Evolutionary conservation across 2,888 invertebrate species (phyloP), one percentile per base, ranked within the genome.

Genomic region (Diarsia brunnea): DNA sequence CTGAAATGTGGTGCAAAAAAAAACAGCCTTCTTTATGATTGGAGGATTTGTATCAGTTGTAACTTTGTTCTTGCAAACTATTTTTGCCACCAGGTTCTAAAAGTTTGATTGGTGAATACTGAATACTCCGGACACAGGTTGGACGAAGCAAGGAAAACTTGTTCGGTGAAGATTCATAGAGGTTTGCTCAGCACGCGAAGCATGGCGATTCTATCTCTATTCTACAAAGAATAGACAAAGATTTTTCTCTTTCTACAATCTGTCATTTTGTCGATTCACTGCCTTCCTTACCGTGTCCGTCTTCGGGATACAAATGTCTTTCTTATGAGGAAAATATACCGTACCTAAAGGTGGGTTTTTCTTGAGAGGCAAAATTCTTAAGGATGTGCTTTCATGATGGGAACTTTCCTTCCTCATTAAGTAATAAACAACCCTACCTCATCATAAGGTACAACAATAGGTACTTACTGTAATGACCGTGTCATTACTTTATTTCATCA

Each of bases 281-380:
- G 31, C 27, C 43, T 64, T 58, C 14, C 24, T 74, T 4, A 45
- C 4, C 14, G 8, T 43, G 53, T 70, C 12, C n/a, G 10, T 24
- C 43, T 55, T 64, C 14, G n/a, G n/a, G n/a, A 64, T 49, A 7
- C 12, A 12, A 43, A 27, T n/a, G 21, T 63, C 11, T 21, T 27
- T 43, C 38, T 21, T 27, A 4, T 1, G 2, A 14, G 55, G 64
- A n/a, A 58, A 79, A 45, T 10, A 10, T 68, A 51, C n/a, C n/a
- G 16, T 45, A n/a, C n/a, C n/a, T n/a, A 11, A 60, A 10, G 21
- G 4, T 21, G 8, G 69, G 79, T 27, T 78, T 77, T 49, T 61
- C 45, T 19, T 11, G 24, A n/a, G 19, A 38, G 8, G 16, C 27
- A 63, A 1, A 69, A 38, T n/a, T 21, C 0, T 27, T 43, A 16